These are phyloP conservation scores for Pseudochaenichthys georgianus DNA, from an alignment of 2,797 vertebrate species.

Conservation along the genomic window DNA sequence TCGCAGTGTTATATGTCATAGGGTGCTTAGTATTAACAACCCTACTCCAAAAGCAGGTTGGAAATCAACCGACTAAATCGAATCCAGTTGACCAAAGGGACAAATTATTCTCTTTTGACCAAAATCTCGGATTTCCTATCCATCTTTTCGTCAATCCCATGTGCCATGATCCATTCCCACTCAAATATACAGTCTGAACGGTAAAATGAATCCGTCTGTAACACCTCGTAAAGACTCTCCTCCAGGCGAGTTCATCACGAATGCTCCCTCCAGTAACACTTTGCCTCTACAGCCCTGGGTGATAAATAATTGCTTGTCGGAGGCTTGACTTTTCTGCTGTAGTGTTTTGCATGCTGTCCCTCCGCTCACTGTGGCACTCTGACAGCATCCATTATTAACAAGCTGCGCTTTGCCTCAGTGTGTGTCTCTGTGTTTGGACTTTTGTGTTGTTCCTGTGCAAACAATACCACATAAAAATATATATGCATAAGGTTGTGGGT, in stretches of 20 bases:
- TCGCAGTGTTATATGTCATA: constrained; percentile 43
- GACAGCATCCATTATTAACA: constrained; percentile 80
- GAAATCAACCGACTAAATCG: constrained; percentile 23
- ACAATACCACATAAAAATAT: constrained; percentile 14
- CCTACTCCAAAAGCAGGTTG: constrained; percentile 23
- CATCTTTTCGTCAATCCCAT: constrained; percentile 32
- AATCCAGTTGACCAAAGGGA: constrained; percentile 29
- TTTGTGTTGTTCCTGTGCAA: constrained; percentile 36
- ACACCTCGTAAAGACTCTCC: constrained; percentile 50
- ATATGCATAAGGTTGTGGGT: neutral
- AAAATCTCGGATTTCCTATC: constrained; percentile 40
- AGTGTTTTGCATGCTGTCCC: constrained; percentile 75
- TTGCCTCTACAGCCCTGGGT: constrained; percentile 55
- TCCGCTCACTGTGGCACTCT: constrained; percentile 69
- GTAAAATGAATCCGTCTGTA: constrained; percentile 46
- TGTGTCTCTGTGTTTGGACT: constrained; percentile 50
- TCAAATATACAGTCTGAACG: constrained; percentile 45
- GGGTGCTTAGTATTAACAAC: constrained; percentile 31
- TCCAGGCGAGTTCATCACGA: constrained; percentile 44
- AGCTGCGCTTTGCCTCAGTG: constrained; percentile 61
- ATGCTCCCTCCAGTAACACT: constrained; percentile 46
- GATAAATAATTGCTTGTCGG: constrained; percentile 84
- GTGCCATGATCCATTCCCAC: constrained; percentile 34
- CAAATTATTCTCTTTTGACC: neutral
- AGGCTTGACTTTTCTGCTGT: constrained; percentile 68